Evolutionary conservation across 1,140 invertebrate species (phyloP).

Genomic region (Sesamia nonagrioides): DNA sequence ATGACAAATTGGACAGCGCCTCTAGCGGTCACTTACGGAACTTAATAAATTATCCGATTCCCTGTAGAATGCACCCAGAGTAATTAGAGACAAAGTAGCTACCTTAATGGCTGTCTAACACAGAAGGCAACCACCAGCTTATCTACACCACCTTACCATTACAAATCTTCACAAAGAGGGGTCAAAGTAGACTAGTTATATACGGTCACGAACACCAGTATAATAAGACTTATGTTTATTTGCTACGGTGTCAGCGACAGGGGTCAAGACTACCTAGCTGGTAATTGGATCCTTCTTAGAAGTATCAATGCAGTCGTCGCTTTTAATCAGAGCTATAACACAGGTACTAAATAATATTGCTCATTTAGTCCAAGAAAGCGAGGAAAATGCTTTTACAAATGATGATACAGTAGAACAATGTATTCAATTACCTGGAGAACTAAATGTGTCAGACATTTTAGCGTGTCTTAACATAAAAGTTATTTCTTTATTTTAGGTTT

Average conservation of each 20-base stretch:
- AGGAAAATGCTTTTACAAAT: too few relatives aligned
- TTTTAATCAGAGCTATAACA: constrained; percentile 24
- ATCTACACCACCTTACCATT: background rate
- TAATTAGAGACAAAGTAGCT: constrained; percentile 44
- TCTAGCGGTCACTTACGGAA: too few relatives aligned
- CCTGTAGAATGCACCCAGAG: constrained; percentile 34
- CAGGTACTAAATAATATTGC: background rate
- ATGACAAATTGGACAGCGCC: too few relatives aligned
- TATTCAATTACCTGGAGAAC: too few relatives aligned
- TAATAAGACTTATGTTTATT: background rate
- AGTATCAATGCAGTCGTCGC: constrained; percentile 27
- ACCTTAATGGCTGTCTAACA: constrained; percentile 40
- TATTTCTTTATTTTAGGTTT: too few relatives aligned
- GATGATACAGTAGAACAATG: too few relatives aligned
- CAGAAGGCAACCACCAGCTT: background rate
- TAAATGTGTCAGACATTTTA: too few relatives aligned
- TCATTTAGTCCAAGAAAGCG: background rate
- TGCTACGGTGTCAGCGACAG: background rate
- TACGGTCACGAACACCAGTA: background rate
- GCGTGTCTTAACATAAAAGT: too few relatives aligned
- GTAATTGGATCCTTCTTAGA: background rate
- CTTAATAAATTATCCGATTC: constrained; percentile 36
- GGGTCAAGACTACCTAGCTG: background rate
- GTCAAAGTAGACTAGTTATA: background rate
- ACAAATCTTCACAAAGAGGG: background rate